phyloP scores from a whole-genome alignment of 2,797 vertebrate species.

The Periparus ater region DNA sequence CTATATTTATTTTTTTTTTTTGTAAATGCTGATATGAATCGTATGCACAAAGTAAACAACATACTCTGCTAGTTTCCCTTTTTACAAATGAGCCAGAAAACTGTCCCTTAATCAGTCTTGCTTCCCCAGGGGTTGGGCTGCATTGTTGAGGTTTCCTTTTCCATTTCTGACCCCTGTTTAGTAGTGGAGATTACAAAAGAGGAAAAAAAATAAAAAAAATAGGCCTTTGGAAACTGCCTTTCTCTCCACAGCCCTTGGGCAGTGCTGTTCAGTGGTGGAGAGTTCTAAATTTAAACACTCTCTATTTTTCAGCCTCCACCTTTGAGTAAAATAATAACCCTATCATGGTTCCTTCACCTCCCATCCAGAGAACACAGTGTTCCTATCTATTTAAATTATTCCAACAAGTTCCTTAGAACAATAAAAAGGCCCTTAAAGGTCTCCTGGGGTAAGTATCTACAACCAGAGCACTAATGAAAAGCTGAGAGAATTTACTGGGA shows the following conservation, averaged over 20 bases:
- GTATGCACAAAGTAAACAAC: slow-evolving; percentile 72
- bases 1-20: not conserved
- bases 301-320: not conserved
- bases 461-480: slow-evolving; percentile 22
- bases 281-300: slow-evolving; percentile 45
- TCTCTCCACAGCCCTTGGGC: not conserved
- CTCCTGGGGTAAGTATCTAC: not conserved
- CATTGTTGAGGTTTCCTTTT: slow-evolving; percentile 78
- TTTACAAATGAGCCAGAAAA: slow-evolving; percentile 80
- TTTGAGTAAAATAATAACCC: slow-evolving; percentile 7
- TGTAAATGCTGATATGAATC: slow-evolving; percentile 67
- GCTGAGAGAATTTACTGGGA: not conserved
- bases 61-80: slow-evolving; percentile 73
- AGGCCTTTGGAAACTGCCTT: slow-evolving; percentile 30
- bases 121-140: slow-evolving; percentile 56
- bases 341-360: not conserved
- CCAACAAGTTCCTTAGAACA: slow-evolving; percentile 17
- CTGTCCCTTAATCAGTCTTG: slow-evolving; percentile 73
- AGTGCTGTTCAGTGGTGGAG: not conserved
- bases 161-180: slow-evolving; percentile 73
- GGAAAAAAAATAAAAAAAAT: not conserved
- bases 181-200: slow-evolving; percentile 59
- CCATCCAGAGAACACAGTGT: not conserved
- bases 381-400: slow-evolving; percentile 38
- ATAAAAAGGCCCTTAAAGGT: slow-evolving; percentile 10